These are phyloP conservation scores for Drosophila pseudoananassae DNA, from an alignment of 1,140 invertebrate species.

Conservation along the genomic window DNA sequence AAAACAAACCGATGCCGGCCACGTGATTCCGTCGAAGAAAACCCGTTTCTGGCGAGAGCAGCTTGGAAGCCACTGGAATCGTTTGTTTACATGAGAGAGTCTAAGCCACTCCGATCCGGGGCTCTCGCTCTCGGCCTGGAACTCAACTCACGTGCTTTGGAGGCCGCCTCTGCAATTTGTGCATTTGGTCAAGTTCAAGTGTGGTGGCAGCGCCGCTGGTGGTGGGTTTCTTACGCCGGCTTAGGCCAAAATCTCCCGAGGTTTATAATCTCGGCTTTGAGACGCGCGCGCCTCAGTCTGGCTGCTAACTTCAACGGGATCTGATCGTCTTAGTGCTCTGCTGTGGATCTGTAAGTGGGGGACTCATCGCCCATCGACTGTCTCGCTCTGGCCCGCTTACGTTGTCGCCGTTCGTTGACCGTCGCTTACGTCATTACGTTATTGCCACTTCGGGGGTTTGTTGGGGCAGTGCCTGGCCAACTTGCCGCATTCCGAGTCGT, in stretches of 20 bases:
- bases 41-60: constrained; percentile 43
- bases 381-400: constrained; percentile 56
- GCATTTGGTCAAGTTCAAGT: constrained; percentile 83
- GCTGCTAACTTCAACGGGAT: constrained; percentile 79
- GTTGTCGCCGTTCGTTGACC: constrained; percentile 70
- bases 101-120: not conserved
- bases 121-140: constrained; percentile 1
- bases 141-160: constrained; percentile 38
- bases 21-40: constrained; percentile 61
- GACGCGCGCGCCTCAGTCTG: constrained; percentile 71
- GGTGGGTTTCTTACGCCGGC: constrained; percentile 48
- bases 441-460: constrained; percentile 52
- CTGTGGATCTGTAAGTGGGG: constrained; percentile 55
- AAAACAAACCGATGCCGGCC: constrained; percentile 80
- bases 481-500: constrained; percentile 81
- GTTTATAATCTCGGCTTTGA: constrained; percentile 60
- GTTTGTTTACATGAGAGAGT: constrained; percentile 67
- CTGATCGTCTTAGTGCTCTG: constrained; percentile 49
- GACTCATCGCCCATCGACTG: constrained; percentile 2
- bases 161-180: constrained; percentile 75
- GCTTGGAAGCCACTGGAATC: constrained; percentile 57
- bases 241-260: constrained; percentile 15
- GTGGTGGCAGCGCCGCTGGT: constrained; percentile 52
- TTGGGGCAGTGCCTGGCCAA: constrained; percentile 50
- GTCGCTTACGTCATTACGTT: constrained; percentile 51